Conservation (phyloP, 2,888 invertebrate genomes). For the Crematogaster levior region DNA sequence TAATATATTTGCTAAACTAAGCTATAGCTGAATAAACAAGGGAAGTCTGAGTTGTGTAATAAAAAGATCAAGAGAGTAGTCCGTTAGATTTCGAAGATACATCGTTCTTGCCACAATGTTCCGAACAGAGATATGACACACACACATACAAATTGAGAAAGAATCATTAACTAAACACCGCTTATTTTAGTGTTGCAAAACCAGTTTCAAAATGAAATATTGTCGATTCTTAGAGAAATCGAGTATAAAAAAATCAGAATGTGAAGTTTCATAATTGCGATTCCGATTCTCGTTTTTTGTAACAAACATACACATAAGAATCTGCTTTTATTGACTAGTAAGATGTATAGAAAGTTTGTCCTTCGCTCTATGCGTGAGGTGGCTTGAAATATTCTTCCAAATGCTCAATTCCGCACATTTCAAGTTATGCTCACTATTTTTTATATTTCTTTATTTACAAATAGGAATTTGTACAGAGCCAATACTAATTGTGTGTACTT, state of each 20-base stretch:
- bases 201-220: not conserved
- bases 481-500: constrained; percentile 67
- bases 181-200: not conserved
- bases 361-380: not conserved
- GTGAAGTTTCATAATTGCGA: not conserved
- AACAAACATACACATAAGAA: constrained; percentile 29
- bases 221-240: no score
- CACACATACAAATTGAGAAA: not conserved
- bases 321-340: constrained; percentile 11
- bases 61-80: constrained; percentile 22
- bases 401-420: constrained; percentile 35
- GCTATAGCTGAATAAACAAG: constrained; percentile 59
- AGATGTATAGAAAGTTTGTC: not conserved
- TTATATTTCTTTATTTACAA: constrained; percentile 68
- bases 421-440: constrained; percentile 33
- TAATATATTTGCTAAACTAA: constrained; percentile 73
- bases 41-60: constrained; percentile 48
- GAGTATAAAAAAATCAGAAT: constrained; percentile 3
- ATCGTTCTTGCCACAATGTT: constrained; percentile 24
- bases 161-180: not conserved
- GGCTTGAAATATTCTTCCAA: constrained; percentile 31
- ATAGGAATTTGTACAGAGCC: constrained; percentile 75
- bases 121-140: not conserved
- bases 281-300: constrained; percentile 44
- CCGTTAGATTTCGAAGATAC: constrained; percentile 6